These are phyloP conservation scores for Magallana gigas DNA, from an alignment of 1,140 invertebrate genomes.

Conservation along the genomic window DNA sequence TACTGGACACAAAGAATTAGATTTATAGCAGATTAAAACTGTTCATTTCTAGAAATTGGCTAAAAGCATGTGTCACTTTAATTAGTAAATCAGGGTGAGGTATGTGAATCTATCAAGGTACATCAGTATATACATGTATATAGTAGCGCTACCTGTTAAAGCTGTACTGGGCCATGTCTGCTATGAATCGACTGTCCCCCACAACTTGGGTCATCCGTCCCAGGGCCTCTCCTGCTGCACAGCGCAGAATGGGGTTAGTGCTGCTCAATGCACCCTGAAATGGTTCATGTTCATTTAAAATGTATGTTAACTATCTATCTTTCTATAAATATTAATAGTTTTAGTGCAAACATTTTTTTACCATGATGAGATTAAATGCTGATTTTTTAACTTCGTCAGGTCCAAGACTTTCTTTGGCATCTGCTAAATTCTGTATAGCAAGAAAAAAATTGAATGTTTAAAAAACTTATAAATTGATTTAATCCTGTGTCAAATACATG, in stretches of 20 bases:
- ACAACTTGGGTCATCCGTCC: slow-evolving; percentile 92
- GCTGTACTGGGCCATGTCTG: slow-evolving; percentile 93
- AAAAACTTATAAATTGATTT: too few relatives aligned
- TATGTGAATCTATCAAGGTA: too few relatives aligned
- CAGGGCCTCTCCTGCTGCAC: slow-evolving; percentile 92
- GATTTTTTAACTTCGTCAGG: slow-evolving; percentile 94
- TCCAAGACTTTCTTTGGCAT: slow-evolving; percentile 91
- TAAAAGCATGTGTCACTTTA: too few relatives aligned
- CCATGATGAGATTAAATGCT: slow-evolving; percentile 87
- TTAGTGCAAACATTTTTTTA: slow-evolving; percentile 59
- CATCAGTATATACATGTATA: too few relatives aligned
- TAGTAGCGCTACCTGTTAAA: slow-evolving; percentile 85
- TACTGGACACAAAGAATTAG: too few relatives aligned
- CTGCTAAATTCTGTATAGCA: slow-evolving; percentile 85
- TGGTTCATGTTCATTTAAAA: neutral
- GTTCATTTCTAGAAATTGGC: too few relatives aligned
- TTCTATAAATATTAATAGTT: too few relatives aligned
- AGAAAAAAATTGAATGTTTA: neutral
- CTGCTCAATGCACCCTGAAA: slow-evolving; percentile 87
- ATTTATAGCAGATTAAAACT: too few relatives aligned
- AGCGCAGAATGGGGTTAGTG: slow-evolving; percentile 91
- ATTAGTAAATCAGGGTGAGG: too few relatives aligned
- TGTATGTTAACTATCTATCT: neutral
- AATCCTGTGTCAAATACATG: too few relatives aligned
- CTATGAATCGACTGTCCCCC: slow-evolving; percentile 87